Base-by-base conservation (phyloP, 2,888 invertebrate genomes). In the Gastracanthus pulcherrimus region DNA sequence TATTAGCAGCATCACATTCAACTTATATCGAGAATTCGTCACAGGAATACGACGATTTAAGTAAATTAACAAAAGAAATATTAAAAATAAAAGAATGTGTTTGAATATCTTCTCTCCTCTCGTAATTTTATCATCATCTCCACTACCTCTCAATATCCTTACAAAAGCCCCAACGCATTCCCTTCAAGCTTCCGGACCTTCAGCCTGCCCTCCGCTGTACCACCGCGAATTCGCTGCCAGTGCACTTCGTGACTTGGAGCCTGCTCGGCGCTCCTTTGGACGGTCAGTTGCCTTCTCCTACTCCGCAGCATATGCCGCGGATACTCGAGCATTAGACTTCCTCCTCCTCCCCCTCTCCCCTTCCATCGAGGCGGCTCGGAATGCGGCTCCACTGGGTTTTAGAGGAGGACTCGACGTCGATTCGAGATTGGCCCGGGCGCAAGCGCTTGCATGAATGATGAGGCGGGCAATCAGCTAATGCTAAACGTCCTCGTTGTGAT, bases 401-500 rank as follows among this genome's bases (percentile, higher is more conserved):
- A n/a, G n/a, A n/a, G n/a, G n/a, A n/a, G n/a, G n/a, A n/a, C n/a
- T n/a, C n/a, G n/a, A n/a, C 26, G 9, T 26, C 58, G 11, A 29
- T 29, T 58, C 26, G 26, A 31, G 16, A 31, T 16, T n/a, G n/a
- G 16, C 13, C 26, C 0, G 3, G 58, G 31, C 58, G n/a, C 2
- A 6, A 6, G 6, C 9, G 55, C n/a, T 26, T 72, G 64, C 64
- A 36, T 51, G 66, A 48, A 75, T 51, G 66, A 66, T 66, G 48
- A 51, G 55, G 38, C 66, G 26, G 51, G 16, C 75, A 66, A 75
- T 75, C 66, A n/a, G 38, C 34, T 75, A 66, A 66, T 75, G 36
- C 41, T 51, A 16, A 48, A 75, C 34, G 62, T n/a, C 13, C 26
- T 29, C 23, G 29, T 6, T 6, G 2, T 19, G 31, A n/a, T 16